Conservation (phyloP, 2,797 vertebrate species). For the Chloroceryle inda region DNA sequence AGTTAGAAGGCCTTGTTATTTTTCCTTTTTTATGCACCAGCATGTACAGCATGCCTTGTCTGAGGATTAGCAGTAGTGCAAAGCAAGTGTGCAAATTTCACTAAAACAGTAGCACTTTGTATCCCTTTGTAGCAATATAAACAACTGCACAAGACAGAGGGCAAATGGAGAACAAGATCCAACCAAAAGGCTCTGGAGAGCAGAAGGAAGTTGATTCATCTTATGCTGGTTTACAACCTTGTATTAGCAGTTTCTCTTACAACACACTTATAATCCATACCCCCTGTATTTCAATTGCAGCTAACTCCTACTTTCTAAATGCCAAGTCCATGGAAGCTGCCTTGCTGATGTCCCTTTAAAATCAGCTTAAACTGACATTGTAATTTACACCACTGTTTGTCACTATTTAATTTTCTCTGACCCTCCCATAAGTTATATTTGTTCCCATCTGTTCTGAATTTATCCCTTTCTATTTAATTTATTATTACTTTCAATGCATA, state of each 20-base stretch:
- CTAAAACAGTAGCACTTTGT: not conserved
- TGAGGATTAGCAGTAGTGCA: not conserved
- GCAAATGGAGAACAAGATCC: not conserved
- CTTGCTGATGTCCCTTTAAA: slow-evolving; percentile 27
- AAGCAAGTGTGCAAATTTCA: not conserved
- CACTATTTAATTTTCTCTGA: slow-evolving; percentile 57
- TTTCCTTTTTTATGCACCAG: not conserved
- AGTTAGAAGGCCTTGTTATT: not conserved
- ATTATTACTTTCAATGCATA: slow-evolving; percentile 27
- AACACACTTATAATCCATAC: not conserved
- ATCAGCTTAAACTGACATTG: not conserved
- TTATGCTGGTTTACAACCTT: not conserved
- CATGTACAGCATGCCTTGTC: fast-evolving
- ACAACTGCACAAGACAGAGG: not conserved
- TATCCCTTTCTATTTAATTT: slow-evolving; percentile 64
- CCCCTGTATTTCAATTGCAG: not conserved
- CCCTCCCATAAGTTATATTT: slow-evolving; percentile 36
- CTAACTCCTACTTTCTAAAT: not conserved
- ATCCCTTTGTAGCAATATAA: not conserved
- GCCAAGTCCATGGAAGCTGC: not conserved
- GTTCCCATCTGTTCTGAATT: slow-evolving; percentile 63
- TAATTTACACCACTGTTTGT: slow-evolving; percentile 57
- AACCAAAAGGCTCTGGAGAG: not conserved
- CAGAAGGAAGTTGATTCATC: slow-evolving; percentile 27
- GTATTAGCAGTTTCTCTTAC: not conserved